Evolutionary conservation across 2,113 vertebrate species (phyloP).

Genomic region (Chionis minor): DNA sequence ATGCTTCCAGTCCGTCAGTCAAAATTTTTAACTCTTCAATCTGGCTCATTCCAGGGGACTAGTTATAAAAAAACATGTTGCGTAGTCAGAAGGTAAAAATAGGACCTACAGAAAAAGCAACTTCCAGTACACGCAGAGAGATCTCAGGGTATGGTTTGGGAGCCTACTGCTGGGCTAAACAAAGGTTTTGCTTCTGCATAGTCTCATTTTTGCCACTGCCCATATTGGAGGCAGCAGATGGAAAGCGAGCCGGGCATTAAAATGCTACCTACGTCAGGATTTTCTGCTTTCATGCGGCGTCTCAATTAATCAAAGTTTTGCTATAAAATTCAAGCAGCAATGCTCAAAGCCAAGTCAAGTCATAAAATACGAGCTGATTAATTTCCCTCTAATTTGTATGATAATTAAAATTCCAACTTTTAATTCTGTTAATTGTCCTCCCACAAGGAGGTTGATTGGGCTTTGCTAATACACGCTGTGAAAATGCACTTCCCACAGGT

Average conservation of each 20-base stretch:
- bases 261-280: constrained; percentile 1
- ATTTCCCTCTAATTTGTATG: constrained; percentile 80
- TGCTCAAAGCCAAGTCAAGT: constrained; percentile 59
- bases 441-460: constrained; percentile 75
- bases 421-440: constrained; percentile 78
- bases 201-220: neutral
- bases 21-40: neutral
- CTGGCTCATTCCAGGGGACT: neutral
- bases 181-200: neutral
- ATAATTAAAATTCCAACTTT: constrained; percentile 83
- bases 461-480: constrained; percentile 61
- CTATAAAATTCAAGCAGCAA: constrained; percentile 58
- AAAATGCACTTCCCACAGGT: constrained; percentile 63
- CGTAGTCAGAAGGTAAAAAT: neutral
- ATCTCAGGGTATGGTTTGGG: neutral
- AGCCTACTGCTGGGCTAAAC: neutral
- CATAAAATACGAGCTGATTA: constrained; percentile 77
- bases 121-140: neutral
- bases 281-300: constrained; percentile 64
- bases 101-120: neutral
- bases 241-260: neutral
- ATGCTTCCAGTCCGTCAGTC: neutral
- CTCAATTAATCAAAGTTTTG: constrained; percentile 78
- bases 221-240: neutral
- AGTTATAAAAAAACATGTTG: neutral